Evolutionary conservation across 2,888 invertebrate species (phyloP), one percentile per base, ranked within the genome.

Genomic region (Mythimna ferrago): DNA sequence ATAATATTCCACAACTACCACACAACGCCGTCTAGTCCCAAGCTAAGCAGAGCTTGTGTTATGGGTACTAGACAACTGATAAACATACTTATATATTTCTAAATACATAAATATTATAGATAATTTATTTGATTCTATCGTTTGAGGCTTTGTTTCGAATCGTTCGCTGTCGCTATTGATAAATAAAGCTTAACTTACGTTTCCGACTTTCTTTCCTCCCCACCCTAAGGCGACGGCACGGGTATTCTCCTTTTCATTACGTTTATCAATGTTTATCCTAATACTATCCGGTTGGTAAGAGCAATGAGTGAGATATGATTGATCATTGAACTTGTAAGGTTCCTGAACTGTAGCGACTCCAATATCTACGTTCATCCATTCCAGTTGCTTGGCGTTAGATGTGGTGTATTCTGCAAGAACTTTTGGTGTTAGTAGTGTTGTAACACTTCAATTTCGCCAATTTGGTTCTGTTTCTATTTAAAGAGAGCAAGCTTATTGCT

Each of bases 291-390:
- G 86, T 21, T 54, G 51, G 21, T 85, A 87, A 10, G 74, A 66
- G 51, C 87, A 87, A 44, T 78, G 6, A 1, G 61, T 26, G 5
- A 71, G 78, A 62, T 82, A 85, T 1, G 71, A 65, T 6, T 19
- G n/a, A 60, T 87, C 86, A 7, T 71, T 44, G 57, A 85, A 81
- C 51, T 78, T 57, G 41, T 83, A 87, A 1, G 81, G 80, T 35
- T 84, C 72, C 38, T 85, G 74, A 2, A 87, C 83, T 9, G 73
- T 68, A 0, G 87, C 87, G 2, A 86, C 63, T 2, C 85, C 87
- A 16, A 87, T 71, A 57, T 87, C 84, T 6, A 83, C 38, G 32
- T 72, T 75, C 51, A 73, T 51, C 78, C 76, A 80, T 16, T 56
- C 64, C 2, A 61, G 26, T 9, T 71, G 57, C 2, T 73, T 60